Evolutionary conservation across 2,888 invertebrate species (phyloP), one percentile per base, ranked within the genome.

Genomic region (Metacarcinus magister): DNA sequence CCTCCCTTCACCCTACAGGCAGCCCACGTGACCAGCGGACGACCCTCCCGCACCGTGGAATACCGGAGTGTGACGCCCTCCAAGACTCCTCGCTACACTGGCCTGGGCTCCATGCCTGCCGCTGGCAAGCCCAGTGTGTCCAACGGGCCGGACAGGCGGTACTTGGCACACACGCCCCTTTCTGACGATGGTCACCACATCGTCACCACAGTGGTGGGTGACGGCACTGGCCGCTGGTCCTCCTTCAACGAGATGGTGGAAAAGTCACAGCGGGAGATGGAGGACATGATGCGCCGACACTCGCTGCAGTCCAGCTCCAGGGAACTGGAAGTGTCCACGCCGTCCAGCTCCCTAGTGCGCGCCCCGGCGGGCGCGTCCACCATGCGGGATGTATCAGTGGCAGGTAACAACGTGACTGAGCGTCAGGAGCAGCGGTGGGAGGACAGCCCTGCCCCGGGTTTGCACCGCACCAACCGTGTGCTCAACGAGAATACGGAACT

Each of bases 221-320:
- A 87, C 43, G 54, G 82, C 5, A 44, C 82, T 23, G 96, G 95
- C n/a, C 96, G 95, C 94, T 97, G 97, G 97, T 89, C 93, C 5
- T 97, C 97, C 32, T 97, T 97, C 95, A 96, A 97, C 95, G 95
- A 96, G 8, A 97, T 97, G 97, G 97, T 97, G 48, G 96, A 97
- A 46, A 96, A 96, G 82, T 96, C 96, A 2, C 97, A 97, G 82
- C 89, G 94, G 4, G 97, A 97, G 92, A 97, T 97, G 97, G 96
- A 97, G 94, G 97, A 97, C 92, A 97, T 97, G 97, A 97, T 97
- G 97, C 82, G 95, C 39, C 92, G 95, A 39, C 96, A 96, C 95
- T 95, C 97, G 13, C 60, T 97, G 67, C 95, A 97, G 54, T 92
- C 93, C n/a, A 60, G 46, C 46, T 94, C 96, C n/a, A 94, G 75